Evolutionary conservation across 2,113 vertebrate species (phyloP).

Genomic region (Oreochromis spilurus): DNA sequence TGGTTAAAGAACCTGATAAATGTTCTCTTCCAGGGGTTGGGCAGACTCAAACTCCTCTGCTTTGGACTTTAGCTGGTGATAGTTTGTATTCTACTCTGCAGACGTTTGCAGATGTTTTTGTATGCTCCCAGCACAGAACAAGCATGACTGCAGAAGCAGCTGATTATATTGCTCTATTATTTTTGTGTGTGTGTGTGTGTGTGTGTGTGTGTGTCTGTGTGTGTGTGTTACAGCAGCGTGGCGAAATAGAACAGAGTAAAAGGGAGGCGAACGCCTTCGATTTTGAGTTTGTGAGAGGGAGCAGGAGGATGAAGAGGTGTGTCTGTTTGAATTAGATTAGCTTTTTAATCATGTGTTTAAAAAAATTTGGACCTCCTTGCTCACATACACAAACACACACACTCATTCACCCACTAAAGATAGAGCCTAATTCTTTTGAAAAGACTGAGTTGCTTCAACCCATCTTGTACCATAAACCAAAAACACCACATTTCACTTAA

Average conservation of each 20-base stretch:
- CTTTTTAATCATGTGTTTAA: background rate
- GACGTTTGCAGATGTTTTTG: background rate
- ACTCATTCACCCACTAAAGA: background rate
- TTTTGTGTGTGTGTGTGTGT: background rate
- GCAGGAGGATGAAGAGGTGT: no score
- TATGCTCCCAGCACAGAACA: background rate
- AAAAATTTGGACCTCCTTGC: background rate
- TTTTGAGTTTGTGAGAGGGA: no score
- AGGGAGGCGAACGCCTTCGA: no score
- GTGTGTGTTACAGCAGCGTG: no score
- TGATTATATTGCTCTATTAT: background rate
- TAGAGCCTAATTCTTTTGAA: background rate
- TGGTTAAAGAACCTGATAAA: background rate
- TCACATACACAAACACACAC: background rate
- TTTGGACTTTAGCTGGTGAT: background rate
- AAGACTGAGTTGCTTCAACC: background rate
- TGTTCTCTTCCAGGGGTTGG: fast-evolving
- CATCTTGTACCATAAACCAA: background rate
- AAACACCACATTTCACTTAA: background rate
- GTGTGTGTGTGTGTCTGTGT: background rate
- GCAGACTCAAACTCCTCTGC: background rate
- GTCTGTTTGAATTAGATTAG: no score
- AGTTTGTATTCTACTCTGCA: background rate
- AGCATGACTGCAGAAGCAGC: background rate
- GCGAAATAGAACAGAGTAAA: no score